Percentiles rank a stretch among this genome's conserved stretches.
phyloP scores from a whole-genome alignment of 2,797 vertebrate species.

The Semotilus atromaculatus region DNA sequence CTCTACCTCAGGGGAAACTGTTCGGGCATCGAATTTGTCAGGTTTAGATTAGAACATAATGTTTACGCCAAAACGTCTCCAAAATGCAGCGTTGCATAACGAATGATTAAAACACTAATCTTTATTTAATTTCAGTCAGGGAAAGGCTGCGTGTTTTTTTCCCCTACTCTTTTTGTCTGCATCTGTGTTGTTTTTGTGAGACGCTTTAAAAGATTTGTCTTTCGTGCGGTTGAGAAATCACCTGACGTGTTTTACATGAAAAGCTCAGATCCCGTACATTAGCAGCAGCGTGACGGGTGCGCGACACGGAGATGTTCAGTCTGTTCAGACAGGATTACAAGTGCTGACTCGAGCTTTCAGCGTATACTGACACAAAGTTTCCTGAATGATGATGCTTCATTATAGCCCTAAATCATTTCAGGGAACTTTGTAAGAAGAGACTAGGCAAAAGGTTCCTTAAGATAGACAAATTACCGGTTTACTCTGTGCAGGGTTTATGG shows the following conservation, averaged over 20 bases:
- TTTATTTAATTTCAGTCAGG: neutral
- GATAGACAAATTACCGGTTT: neutral
- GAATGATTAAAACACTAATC: neutral
- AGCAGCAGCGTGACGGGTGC: slow-evolving; percentile 68
- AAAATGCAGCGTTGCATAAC: neutral
- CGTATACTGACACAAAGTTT: neutral
- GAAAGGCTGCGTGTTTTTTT: neutral
- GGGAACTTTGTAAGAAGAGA: neutral
- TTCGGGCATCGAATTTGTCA: slow-evolving; percentile 16
- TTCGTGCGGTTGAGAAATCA: slow-evolving; percentile 54
- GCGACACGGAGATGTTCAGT: slow-evolving; percentile 67
- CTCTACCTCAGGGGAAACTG: slow-evolving; percentile 5
- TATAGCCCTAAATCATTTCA: neutral
- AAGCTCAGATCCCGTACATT: slow-evolving; percentile 69
- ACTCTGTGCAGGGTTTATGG: neutral
- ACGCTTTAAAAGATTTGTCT: slow-evolving; percentile 40
- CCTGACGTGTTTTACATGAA: slow-evolving; percentile 61
- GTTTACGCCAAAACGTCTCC: neutral
- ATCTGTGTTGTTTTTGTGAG: neutral
- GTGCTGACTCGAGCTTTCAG: slow-evolving; percentile 56
- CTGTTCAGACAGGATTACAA: slow-evolving; percentile 69
- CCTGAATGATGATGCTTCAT: neutral
- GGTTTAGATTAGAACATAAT: neutral
- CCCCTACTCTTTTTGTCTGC: neutral
- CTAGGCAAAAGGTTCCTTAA: neutral